Evolutionary conservation across 2,888 invertebrate genomes (phyloP), one percentile per base, ranked within the genome.

Genomic region (Cerceris rybyensis): DNA sequence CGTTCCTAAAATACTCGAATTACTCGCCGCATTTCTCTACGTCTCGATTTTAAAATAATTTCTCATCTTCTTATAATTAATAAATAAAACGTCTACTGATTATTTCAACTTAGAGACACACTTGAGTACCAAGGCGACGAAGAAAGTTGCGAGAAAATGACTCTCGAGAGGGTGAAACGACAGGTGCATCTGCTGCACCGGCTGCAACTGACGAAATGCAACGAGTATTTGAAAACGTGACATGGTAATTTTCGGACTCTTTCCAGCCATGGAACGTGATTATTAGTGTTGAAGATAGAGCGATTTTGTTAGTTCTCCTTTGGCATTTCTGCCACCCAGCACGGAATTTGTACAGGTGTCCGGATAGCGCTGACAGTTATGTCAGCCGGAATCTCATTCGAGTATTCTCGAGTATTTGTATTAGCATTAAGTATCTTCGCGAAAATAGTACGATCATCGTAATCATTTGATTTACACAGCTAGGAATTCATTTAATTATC

Each of bases 121-220:
- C 60, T 70, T 75, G 75, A 75, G 75, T 75, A 66, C 70, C 72
- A 14, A 70, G 16, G 13, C 11, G 52, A 49, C 16, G 57, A 66
- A 70, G 77, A 70, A 70, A 70, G 66, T 63, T 55, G 65, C 39
- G 66, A 75, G 69, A 58, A 72, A 66, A 75, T 57, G 65, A 46
- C 66, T 61, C 61, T 57, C 55, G 49, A 43, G 75, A 58, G 71
- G 67, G 75, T 80, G 46, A 61, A 28, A 42, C 70, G 70, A 78
- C 84, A 84, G 84, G 85, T 84, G 85, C 78, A 55, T 57, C 49
- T 57, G 81, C 28, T 28, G 28, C 28, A 28, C 84, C 80, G 82
- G 77, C 80, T 84, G 82, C 79, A 9, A 58, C 65, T 72, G 64
- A 49, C 70, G 50, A 69, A 69, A 69, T 57, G 68, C 69, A 39